Evolutionary conservation across 2,888 invertebrate genomes (phyloP).

Genomic region (Eupithecia inturbata): DNA sequence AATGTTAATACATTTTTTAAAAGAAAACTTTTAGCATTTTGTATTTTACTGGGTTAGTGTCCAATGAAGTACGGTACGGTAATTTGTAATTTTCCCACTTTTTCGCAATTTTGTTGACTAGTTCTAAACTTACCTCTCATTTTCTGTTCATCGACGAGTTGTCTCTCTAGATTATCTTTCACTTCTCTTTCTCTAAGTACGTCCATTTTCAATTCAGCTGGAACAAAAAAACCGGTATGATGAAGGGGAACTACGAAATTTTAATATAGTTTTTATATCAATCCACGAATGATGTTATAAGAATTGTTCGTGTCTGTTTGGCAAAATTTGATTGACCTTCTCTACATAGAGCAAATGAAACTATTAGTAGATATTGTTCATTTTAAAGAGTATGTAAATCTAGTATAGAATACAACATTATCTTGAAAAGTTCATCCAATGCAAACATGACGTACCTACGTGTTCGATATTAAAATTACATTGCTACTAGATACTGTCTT

Average conservation of each 20-base stretch:
- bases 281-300: background rate
- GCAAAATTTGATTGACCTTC: background rate
- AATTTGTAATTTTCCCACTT: background rate
- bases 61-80: background rate
- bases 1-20: background rate
- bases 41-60: background rate
- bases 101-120: background rate
- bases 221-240: conserved; percentile 59
- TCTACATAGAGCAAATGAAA: background rate
- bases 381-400: no score
- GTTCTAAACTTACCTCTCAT: conserved; percentile 91
- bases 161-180: conserved; percentile 96
- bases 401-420: no score
- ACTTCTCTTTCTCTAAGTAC: conserved; percentile 96
- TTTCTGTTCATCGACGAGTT: conserved; percentile 96
- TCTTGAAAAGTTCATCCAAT: no score
- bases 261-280: background rate
- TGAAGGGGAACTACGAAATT: background rate
- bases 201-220: conserved; percentile 98
- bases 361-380: no score
- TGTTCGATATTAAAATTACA: background rate
- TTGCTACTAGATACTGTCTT: background rate
- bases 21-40: background rate
- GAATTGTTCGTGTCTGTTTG: background rate
- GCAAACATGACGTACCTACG: no score